Percentiles rank a stretch among this genome's conserved stretches.
Evolutionary conservation across 2,113 vertebrate species (phyloP).

Genomic region (Columba livia): DNA sequence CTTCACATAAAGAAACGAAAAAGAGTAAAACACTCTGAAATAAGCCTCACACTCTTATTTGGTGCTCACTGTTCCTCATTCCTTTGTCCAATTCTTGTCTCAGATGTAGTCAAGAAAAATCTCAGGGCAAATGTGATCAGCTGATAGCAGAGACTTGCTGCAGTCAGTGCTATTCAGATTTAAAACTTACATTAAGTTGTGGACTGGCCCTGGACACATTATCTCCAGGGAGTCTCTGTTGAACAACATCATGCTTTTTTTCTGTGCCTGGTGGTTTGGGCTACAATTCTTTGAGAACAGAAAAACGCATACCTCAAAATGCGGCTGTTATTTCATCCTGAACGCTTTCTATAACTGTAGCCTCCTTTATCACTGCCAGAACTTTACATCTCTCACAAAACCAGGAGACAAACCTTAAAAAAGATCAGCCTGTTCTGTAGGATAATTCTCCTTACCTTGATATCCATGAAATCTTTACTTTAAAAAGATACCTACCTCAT

Average conservation of each 20-base stretch:
- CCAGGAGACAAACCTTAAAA: neutral
- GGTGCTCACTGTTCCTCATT: neutral
- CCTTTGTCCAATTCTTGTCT: neutral
- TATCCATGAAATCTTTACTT: constrained; percentile 60
- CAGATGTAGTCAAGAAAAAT: neutral
- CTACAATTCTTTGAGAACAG: constrained; percentile 16
- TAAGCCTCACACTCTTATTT: neutral
- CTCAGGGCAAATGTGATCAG: neutral
- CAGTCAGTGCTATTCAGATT: neutral
- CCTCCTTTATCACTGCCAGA: constrained; percentile 7
- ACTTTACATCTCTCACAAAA: neutral
- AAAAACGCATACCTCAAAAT: constrained; percentile 46
- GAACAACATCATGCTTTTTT: neutral
- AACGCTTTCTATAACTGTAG: constrained; percentile 27
- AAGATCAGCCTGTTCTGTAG: neutral
- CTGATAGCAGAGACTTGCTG: neutral
- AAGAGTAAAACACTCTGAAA: neutral
- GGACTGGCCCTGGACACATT: constrained; percentile 7
- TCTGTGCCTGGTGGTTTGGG: neutral
- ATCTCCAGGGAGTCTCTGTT: neutral
- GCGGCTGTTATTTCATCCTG: constrained; percentile 36
- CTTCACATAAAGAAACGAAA: constrained; percentile 1
- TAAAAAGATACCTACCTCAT: constrained; percentile 82
- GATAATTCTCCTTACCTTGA: constrained; percentile 68
- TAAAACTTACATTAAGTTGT: neutral